Evolutionary conservation across 2,888 invertebrate species (phyloP).

Genomic region (Drosophila pseudotalamancana): DNA sequence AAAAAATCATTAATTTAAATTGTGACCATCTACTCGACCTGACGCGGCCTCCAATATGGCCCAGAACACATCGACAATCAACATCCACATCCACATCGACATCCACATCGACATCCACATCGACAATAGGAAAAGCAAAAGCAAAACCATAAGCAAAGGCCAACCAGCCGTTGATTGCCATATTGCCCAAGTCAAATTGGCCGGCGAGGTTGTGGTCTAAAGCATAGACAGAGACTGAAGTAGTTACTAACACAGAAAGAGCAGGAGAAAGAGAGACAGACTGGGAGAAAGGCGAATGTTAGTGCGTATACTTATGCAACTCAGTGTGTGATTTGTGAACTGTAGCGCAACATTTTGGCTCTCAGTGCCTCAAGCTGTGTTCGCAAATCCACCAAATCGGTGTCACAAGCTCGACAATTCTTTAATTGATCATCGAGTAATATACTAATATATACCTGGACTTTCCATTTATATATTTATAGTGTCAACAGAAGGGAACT

Average conservation of each 20-base stretch:
- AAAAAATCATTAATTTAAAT: constrained; percentile 82
- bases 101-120: constrained; percentile 20
- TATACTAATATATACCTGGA: too few species aligned
- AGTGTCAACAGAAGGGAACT: too few species aligned
- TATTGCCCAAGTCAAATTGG: constrained; percentile 65
- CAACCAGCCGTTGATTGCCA: constrained; percentile 57
- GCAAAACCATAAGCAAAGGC: constrained; percentile 37
- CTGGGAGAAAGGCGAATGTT: constrained; percentile 62
- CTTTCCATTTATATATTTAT: too few species aligned
- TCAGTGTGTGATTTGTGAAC: constrained; percentile 12
- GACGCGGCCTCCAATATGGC: constrained; percentile 40
- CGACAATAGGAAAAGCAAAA: constrained; percentile 34
- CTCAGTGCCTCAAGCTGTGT: constrained; percentile 50
- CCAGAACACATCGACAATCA: constrained; percentile 54
- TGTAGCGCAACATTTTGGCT: neutral
- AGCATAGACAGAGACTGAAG: constrained; percentile 1
- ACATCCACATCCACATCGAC: constrained; percentile 27
- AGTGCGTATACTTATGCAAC: constrained; percentile 50
- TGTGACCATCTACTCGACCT: constrained; percentile 77
- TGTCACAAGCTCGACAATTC: constrained; percentile 35
- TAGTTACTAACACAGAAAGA: constrained; percentile 3
- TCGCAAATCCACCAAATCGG: constrained; percentile 45
- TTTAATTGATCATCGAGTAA: neutral
- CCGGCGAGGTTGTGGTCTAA: constrained; percentile 43
- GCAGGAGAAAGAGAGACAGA: constrained; percentile 5